Conservation (phyloP, 2,113 vertebrate species). For the Spermophilus dauricus region DNA sequence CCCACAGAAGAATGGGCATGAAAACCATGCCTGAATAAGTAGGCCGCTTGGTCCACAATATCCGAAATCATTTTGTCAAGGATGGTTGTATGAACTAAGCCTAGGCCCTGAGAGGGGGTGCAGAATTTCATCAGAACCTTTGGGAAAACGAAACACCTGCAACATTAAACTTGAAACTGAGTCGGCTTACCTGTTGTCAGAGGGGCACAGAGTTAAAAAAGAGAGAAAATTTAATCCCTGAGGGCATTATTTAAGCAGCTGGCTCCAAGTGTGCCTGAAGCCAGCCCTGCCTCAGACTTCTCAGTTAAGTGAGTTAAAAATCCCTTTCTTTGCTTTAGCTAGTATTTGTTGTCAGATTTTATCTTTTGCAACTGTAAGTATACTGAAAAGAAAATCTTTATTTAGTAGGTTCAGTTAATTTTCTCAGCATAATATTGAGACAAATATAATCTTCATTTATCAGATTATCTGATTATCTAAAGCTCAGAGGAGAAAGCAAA, state of each 20-base stretch:
- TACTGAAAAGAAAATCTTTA: neutral
- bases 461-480: conserved; percentile 13
- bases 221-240: neutral
- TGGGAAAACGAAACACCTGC: neutral
- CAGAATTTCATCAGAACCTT: neutral
- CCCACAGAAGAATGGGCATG: neutral
- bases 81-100: neutral
- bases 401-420: neutral
- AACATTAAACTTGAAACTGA: neutral
- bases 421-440: conserved; percentile 16
- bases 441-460: conserved; percentile 21
- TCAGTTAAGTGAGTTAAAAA: neutral
- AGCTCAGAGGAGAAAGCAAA: conserved; percentile 20
- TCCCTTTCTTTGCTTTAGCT: neutral
- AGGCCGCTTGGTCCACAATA: too few species aligned
- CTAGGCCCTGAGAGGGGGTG: accelerated
- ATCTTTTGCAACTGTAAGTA: neutral
- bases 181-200: neutral
- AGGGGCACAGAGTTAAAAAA: neutral
- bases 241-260: neutral
- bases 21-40: neutral
- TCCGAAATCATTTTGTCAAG: neutral
- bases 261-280: neutral
- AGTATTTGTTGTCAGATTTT: neutral
- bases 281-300: neutral